phyloP scores from a whole-genome alignment of 2,113 vertebrate species.

The Gavia stellata region DNA sequence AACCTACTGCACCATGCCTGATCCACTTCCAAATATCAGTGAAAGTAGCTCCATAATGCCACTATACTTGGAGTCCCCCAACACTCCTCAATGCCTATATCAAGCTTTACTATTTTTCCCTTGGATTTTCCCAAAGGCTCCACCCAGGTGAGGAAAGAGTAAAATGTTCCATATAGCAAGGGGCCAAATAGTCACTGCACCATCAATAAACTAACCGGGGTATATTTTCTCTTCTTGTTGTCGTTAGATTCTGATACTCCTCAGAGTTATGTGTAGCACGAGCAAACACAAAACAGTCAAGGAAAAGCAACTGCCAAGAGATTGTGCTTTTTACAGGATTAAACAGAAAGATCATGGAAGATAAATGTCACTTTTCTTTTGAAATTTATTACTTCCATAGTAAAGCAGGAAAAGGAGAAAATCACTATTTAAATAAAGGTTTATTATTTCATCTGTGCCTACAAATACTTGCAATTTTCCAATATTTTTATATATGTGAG shows the following conservation, averaged over 20 bases:
- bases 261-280: not conserved
- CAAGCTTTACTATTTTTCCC: not conserved
- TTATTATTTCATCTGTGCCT: not conserved
- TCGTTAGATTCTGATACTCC: not conserved
- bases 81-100: not conserved
- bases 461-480: not conserved
- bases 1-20: not conserved
- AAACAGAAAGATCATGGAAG: not conserved
- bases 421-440: not conserved
- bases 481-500: not conserved
- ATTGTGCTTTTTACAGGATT: not conserved
- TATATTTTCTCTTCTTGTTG: not conserved
- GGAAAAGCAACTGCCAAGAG: not conserved
- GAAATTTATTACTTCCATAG: not conserved
- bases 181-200: not conserved
- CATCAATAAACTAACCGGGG: not conserved
- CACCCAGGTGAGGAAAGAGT: not conserved
- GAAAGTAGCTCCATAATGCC: not conserved
- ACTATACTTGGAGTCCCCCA: not conserved
- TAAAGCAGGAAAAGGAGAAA: not conserved
- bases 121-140: not conserved
- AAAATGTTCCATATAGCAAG: not conserved
- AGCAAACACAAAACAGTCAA: not conserved
- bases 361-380: not conserved
- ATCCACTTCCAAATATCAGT: not conserved